A percentile compares a stretch with the other conserved stretches of the same genome.
Evolutionary conservation across 2,888 invertebrate species (phyloP).

Genomic region (Herminia tarsipennalis): DNA sequence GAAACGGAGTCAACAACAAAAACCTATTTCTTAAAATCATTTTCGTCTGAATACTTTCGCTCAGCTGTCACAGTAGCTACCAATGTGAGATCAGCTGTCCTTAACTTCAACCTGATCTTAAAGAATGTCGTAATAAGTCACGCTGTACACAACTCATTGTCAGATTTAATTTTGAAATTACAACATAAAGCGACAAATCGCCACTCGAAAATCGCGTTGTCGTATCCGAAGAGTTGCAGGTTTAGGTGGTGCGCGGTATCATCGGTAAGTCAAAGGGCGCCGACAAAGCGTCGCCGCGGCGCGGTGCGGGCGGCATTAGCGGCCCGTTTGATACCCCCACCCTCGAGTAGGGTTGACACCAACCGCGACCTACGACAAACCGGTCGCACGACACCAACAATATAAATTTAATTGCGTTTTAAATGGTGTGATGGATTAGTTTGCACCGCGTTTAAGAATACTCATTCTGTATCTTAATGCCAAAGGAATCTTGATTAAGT

Average conservation of each 20-base stretch:
- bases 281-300: conserved; percentile 80
- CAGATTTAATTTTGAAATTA: too few species aligned
- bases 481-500: too few species aligned
- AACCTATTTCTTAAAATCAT: too few species aligned
- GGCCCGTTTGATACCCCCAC: conserved; percentile 77
- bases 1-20: too few species aligned
- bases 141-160: too few species aligned
- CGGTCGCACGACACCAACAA: conserved; percentile 41
- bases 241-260: conserved; percentile 67
- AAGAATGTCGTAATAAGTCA: too few species aligned
- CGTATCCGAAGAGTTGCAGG: conserved; percentile 50
- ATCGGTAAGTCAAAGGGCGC: conserved; percentile 80
- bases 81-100: too few species aligned
- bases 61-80: too few species aligned
- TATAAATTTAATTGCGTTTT: conserved; percentile 58
- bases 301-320: conserved; percentile 82
- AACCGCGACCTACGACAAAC: conserved; percentile 60
- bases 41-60: too few species aligned
- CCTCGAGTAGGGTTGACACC: conserved; percentile 69
- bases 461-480: background rate
- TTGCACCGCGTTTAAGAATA: background rate
- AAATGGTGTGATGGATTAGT: conserved; percentile 34
- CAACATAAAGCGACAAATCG: conserved; percentile 27
- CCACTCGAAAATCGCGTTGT: conserved; percentile 35
- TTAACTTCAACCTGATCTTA: too few species aligned